Evolutionary conservation across 2,113 vertebrate species (phyloP).

Genomic region (Xiphophorus maculatus): DNA sequence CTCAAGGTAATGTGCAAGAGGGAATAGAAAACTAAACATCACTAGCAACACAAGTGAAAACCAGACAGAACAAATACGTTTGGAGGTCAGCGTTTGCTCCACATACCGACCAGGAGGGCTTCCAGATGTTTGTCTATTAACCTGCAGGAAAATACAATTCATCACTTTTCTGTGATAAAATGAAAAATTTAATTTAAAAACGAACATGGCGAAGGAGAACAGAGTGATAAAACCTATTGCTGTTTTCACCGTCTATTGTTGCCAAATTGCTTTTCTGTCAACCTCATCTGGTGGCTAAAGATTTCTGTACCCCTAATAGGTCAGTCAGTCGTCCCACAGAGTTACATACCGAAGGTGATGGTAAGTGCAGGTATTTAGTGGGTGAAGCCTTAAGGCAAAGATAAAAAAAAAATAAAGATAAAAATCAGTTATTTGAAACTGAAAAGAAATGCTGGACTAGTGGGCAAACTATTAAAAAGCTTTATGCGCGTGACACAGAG

Average conservation of each 20-base stretch:
- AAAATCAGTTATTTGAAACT: background rate
- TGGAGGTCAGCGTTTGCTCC: slow-evolving; percentile 53
- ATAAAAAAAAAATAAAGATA: background rate
- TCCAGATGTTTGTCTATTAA: slow-evolving; percentile 63
- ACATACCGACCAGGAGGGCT: no score
- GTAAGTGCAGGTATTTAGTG: background rate
- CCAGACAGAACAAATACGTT: slow-evolving; percentile 24
- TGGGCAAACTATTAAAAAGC: background rate
- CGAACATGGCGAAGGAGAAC: slow-evolving; percentile 24
- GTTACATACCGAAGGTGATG: slow-evolving; percentile 9
- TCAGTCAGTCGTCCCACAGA: slow-evolving; percentile 19
- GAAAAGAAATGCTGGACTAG: background rate
- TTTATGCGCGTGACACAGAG: background rate
- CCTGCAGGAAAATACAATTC: slow-evolving; percentile 50
- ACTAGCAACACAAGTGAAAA: slow-evolving; percentile 26
- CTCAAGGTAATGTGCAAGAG: background rate
- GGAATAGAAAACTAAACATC: background rate
- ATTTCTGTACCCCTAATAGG: slow-evolving; percentile 35
- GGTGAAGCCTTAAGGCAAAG: background rate
- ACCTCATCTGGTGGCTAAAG: slow-evolving; percentile 27
- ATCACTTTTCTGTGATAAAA: slow-evolving; percentile 41
- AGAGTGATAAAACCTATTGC: slow-evolving; percentile 60
- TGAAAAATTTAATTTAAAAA: slow-evolving; percentile 40
- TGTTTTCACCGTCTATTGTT: slow-evolving; percentile 33
- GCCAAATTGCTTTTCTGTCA: slow-evolving; percentile 63